phyloP scores from a whole-genome alignment of 2,797 vertebrate genomes.

The Pseudocheirus occidentalis region DNA sequence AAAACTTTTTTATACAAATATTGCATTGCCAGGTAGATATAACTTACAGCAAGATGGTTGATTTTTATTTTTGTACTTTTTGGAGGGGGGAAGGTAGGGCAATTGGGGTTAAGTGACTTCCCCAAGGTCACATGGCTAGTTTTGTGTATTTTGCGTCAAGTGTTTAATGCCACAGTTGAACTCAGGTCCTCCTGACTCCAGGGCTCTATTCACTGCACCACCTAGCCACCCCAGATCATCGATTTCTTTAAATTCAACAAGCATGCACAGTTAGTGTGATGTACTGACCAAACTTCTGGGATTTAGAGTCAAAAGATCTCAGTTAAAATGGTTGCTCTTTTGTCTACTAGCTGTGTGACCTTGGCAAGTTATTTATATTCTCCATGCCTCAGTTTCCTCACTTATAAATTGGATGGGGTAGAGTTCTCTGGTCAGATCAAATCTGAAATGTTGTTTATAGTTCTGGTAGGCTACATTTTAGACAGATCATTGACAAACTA shows the following conservation, averaged over 20 bases:
- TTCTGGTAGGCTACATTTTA: not conserved
- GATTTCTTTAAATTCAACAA: not conserved
- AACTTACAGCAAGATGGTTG: not conserved
- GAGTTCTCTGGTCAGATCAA: not conserved
- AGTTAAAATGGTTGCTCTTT: not conserved
- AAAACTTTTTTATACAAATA: not conserved
- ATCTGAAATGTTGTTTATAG: not conserved
- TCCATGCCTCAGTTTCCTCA: not conserved
- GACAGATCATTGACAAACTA: not conserved
- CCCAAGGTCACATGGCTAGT: too few species aligned
- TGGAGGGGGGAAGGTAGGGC: too few species aligned
- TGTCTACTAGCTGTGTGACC: not conserved
- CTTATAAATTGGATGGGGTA: not conserved
- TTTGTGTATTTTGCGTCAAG: too few species aligned
- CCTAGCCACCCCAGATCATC: not conserved
- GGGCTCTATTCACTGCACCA: too few species aligned
- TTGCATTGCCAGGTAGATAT: not conserved
- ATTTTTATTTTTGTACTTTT: not conserved
- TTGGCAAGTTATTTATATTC: not conserved
- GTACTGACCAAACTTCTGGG: not conserved
- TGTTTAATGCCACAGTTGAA: too few species aligned
- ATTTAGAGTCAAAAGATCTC: not conserved
- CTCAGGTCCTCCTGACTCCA: too few species aligned
- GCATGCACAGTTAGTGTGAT: not conserved
- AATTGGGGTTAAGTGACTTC: too few species aligned